Evolutionary conservation across 2,888 invertebrate species (phyloP), one percentile per base, ranked within the genome.

Genomic region (Eustalomyia histrio): DNA sequence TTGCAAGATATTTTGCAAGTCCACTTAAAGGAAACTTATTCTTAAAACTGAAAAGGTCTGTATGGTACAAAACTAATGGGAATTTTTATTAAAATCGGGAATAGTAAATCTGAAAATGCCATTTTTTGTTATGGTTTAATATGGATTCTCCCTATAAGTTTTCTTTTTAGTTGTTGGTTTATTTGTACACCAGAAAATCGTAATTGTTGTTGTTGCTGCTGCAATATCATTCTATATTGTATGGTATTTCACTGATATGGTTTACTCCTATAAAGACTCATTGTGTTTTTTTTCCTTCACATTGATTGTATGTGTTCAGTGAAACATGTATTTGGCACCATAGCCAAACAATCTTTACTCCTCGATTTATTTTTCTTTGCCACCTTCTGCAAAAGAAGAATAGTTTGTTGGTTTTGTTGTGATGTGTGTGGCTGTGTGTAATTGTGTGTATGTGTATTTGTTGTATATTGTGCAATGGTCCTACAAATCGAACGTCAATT

Each of bases 401-500:
- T 55, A 53, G 58, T 65, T 50, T 33, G 43, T 58, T 43, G 52
- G 43, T 60, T 64, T 60, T 29, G 17, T 14, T 58, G 29, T 63
- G 4, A 52, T 65, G 35, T 43, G 10, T 63, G 35, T 53, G n/a
- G 58, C 14, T 68, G 17, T 55, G 5, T 39, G 12, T 53, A 14
- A 17, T 43, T 24, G 57, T 67, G 47, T 60, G 18, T 16, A 17
- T 64, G 65, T 65, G 65, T 65, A 39, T 29, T 29, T 29, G 29
- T 29, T 29, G 29, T 67, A 33, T 74, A 65, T 71, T 86, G 88
- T 85, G 86, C 88, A 87, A 87, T 88, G 85, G 88, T 85, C 86
- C 85, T 84, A 86, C 86, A 89, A 88, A 88, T 89, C 87, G 88
- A 88, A 88, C 87, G 88, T 86, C 87, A 86, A 89, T 88, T 89